These are phyloP conservation scores for Agrilus biguttatus DNA, from an alignment of 2,888 invertebrate species.

Conservation along the genomic window DNA sequence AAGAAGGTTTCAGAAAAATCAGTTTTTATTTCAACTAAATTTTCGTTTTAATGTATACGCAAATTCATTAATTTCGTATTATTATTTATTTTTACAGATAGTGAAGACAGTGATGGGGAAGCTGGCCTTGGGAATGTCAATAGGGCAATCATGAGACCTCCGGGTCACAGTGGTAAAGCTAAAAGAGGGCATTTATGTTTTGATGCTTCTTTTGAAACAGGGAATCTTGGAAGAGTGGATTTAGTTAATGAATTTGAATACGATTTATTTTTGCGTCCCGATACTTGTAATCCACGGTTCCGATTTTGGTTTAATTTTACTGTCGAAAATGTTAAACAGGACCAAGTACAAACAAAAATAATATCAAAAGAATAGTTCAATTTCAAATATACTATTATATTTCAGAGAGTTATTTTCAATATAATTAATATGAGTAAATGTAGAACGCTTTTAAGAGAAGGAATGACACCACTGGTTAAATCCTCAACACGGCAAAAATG, in stretches of 20 bases:
- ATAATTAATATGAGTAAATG: constrained; percentile 93
- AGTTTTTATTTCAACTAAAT: constrained; percentile 2
- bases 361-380: background rate
- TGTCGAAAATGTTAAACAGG: constrained; percentile 85
- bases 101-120: constrained; percentile 86
- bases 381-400: constrained; percentile 13
- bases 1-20: constrained; percentile 14
- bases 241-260: constrained; percentile 89
- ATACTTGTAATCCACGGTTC: constrained; percentile 86
- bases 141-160: constrained; percentile 72
- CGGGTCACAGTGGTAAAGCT: constrained; percentile 88
- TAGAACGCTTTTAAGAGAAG: constrained; percentile 72
- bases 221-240: constrained; percentile 92
- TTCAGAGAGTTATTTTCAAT: constrained; percentile 88
- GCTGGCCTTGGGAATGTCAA: constrained; percentile 89
- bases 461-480: constrained; percentile 88
- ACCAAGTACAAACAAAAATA: constrained; percentile 50
- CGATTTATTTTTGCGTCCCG: constrained; percentile 89
- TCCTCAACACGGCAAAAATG: constrained; percentile 84
- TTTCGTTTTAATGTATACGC: constrained; percentile 3
- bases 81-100: constrained; percentile 41
- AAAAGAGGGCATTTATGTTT: constrained; percentile 93
- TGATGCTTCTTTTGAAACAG: constrained; percentile 94
- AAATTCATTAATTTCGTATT: background rate
- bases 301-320: constrained; percentile 98